Base-by-base conservation (phyloP, 2,113 vertebrate species). In the Ivindomyrus marchei region DNA sequence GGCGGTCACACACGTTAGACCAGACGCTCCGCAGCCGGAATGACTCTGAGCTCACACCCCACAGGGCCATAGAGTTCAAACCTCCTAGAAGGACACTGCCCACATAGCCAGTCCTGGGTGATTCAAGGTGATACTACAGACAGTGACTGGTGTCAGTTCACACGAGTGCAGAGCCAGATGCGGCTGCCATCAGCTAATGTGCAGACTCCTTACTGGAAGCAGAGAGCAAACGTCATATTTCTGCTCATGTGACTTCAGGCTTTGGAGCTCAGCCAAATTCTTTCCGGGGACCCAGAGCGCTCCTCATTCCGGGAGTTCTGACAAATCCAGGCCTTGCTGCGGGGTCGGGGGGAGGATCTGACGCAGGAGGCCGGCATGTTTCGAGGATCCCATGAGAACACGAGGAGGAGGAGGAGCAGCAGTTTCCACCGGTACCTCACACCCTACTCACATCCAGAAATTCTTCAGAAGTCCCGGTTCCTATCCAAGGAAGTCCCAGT, bases 401-500 rank as follows among this genome's bases (percentile, higher is more conserved):
- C 11, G 21, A 46, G 58, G 58, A 66, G 58, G 17, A 62, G 58
- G 56, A 58, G 6, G 17, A 19, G 52, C 24, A 46, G 84, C 46
- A n/a, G 47, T 15, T 86, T 47, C 47, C 46, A 83, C 36, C 15
- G 0, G 85, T 13, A 21, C 46, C 46, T n/a, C 15, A n/a, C 13
- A 31, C 36, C 27, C 70, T 49, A 31, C 46, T 45, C 39, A 83
- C 9, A 47, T 42, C 70, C 66, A n/a, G 27, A 27, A 39, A 27
- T 47, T 31, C 70, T 49, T 15, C 45, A 85, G 84, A 85, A 36
- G 46, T 88, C 66, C 21, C 31, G 3, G n/a, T 50, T 66, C 42
- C 87, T 17, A n/a, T 50, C 24, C 50, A 85, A 42, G 74, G 80
- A 89, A 83, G 49, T 77, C 58, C n/a, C 36, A n/a, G 90, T 31